phyloP scores from a whole-genome alignment of 2,113 vertebrate genomes.

The Mobula hypostoma region DNA sequence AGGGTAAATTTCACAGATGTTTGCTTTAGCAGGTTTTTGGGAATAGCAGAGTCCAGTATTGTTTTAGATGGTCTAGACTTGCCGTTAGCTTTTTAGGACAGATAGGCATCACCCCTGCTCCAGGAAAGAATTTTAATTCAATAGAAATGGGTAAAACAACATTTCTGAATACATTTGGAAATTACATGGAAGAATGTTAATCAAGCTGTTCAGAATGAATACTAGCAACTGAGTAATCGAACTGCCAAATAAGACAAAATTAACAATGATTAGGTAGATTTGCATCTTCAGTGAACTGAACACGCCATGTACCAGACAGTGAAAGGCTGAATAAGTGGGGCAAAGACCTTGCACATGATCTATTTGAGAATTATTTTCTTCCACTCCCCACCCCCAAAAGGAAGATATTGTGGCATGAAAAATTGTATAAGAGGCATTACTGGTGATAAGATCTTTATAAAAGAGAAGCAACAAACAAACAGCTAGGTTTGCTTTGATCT shows the following conservation, averaged over 20 bases:
- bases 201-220: background rate
- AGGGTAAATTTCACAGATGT: no score
- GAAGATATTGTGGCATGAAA: background rate
- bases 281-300: background rate
- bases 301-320: background rate
- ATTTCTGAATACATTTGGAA: background rate
- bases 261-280: background rate
- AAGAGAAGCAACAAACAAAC: background rate
- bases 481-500: background rate
- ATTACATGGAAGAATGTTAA: background rate
- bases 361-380: no score
- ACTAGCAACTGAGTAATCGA: background rate
- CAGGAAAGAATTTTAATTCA: no score
- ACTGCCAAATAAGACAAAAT: background rate
- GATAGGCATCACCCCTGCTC: no score
- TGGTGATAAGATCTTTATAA: background rate
- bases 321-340: background rate
- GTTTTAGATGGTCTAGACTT: no score
- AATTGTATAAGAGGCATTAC: background rate
- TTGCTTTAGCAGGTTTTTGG: no score
- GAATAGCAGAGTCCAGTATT: no score
- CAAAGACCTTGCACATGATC: background rate
- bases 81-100: no score
- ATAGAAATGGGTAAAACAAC: no score
- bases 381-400: no score